phyloP scores from a whole-genome alignment of 1,140 invertebrate genomes.

The Gyrodactylus bullatarudis region DNA sequence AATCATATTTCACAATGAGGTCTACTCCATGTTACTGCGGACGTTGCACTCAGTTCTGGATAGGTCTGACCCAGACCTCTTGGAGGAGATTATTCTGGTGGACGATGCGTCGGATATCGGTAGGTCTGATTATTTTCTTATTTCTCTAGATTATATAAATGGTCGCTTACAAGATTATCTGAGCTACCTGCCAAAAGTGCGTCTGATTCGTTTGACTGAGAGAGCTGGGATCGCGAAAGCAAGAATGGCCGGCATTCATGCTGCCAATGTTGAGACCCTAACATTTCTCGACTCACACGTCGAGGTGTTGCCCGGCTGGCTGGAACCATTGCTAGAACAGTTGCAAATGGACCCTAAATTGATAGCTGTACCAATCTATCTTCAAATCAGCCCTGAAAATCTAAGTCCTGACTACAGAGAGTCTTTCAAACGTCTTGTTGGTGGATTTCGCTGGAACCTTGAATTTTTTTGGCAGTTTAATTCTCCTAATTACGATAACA shows the following conservation, averaged over 20 bases:
- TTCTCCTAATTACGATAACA: background rate
- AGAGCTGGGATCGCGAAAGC: constrained; percentile 41
- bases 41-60: constrained; percentile 56
- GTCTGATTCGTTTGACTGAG: constrained; percentile 37
- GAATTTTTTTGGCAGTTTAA: background rate
- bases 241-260: constrained; percentile 42
- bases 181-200: constrained; percentile 36
- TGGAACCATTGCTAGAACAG: background rate
- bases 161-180: constrained; percentile 5
- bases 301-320: constrained; percentile 56
- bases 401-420: background rate
- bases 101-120: constrained; percentile 74
- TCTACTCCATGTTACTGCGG: constrained; percentile 41
- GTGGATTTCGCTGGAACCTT: background rate
- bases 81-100: constrained; percentile 65
- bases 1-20: constrained; percentile 49
- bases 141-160: constrained; percentile 8
- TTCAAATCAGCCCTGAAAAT: background rate
- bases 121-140: constrained; percentile 14
- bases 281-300: constrained; percentile 90
- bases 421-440: background rate
- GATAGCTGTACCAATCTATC: background rate
- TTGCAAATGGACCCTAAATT: background rate
- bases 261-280: constrained; percentile 50
- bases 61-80: constrained; percentile 35